Evolutionary conservation across 2,797 vertebrate genomes (phyloP).

Genomic region (Platalea minor): DNA sequence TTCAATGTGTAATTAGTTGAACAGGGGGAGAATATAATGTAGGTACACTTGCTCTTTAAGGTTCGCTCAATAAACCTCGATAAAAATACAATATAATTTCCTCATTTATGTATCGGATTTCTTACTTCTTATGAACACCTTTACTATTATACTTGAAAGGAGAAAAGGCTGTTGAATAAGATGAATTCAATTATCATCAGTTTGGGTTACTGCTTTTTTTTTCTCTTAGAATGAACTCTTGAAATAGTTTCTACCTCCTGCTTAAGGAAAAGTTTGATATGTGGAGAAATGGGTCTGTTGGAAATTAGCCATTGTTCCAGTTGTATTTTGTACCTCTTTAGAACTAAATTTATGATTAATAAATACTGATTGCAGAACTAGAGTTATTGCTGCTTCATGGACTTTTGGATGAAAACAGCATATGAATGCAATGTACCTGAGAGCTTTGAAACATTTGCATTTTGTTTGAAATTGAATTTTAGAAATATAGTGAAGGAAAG

Average conservation of each 20-base stretch:
- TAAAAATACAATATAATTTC: neutral
- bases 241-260: neutral
- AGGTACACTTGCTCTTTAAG: neutral
- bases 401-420: neutral
- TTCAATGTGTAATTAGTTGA: neutral
- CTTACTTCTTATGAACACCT: neutral
- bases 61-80: neutral
- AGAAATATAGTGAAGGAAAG: neutral
- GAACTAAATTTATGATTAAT: neutral
- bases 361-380: neutral
- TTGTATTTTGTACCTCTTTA: neutral
- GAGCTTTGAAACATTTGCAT: neutral
- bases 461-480: neutral
- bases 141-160: neutral
- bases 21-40: neutral
- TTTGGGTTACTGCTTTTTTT: accelerated
- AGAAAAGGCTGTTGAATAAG: neutral
- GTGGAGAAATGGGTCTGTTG: neutral
- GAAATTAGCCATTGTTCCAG: neutral
- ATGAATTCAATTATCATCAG: neutral
- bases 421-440: neutral
- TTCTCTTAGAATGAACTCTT: neutral
- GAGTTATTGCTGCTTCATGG: neutral
- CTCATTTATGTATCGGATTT: neutral
- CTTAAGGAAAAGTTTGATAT: neutral